Base-by-base conservation (phyloP, 2,797 vertebrate species). In the Paedocypris micromegethes region DNA sequence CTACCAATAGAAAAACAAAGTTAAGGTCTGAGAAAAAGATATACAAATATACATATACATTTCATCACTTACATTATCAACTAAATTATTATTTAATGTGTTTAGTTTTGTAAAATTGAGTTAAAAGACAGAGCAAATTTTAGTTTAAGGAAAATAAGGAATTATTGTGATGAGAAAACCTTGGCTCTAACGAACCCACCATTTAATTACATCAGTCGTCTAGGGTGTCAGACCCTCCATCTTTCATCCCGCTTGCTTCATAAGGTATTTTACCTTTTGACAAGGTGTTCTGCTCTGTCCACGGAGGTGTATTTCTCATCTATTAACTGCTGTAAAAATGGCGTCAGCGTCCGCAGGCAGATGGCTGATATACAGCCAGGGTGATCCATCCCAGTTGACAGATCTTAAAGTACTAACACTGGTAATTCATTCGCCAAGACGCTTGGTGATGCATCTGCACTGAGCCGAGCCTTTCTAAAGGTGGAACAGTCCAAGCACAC, bases 401-500 rank as follows among this genome's bases (percentile, higher is more conserved):
- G 66, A 62, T 70, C 55, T 75, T 64, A 64, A 52, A 66, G 73
- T 58, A 66, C 66, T 60, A 58, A 58, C 66, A 70, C 57, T 51
- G 9, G 65, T 74, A 64, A 72, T 75, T 75, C 66, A 75, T 77
- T 69, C 67, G 66, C 54, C 62, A 69, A 78, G 72, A 68, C 45
- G 57, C 67, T 68, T 58, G 65, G 67, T 50, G 69, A 58, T 65
- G 49, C 70, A 53, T 77, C 69, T 68, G 70, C 77, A 76, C 79
- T 78, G 65, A 77, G 80, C 73, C 5, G 76, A 79, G 76, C 78
- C 64, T 68, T 72, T 81, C 81, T 85, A 85, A 87, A 88, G 88
- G 83, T 77, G 70, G 79, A 75, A 73, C 88, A 85, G 88, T 89
- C 85, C 84, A 76, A 78, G 76, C 77, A 80, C 80, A 82, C 86